phyloP scores from a whole-genome alignment of 2,113 vertebrate genomes.

The Bubo blakistoni region DNA sequence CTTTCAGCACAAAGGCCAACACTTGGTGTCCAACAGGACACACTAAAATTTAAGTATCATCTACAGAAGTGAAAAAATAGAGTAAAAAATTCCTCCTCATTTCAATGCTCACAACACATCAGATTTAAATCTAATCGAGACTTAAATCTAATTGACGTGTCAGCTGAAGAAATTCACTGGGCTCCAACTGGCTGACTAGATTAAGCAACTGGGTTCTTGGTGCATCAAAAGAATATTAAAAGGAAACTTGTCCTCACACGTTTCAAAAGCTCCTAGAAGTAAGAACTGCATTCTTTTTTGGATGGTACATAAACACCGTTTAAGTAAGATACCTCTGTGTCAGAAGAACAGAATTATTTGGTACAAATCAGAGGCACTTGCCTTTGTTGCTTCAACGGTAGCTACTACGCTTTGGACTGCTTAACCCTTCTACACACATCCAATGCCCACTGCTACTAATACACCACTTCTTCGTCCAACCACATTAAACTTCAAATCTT shows the following conservation, averaged over 20 bases:
- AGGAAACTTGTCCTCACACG: not conserved
- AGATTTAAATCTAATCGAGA: not conserved
- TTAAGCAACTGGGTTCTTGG: not conserved
- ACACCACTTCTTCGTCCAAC: not conserved
- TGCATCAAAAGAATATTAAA: not conserved
- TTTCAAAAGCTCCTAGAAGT: not conserved
- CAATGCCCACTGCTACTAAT: not conserved
- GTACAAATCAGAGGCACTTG: constrained; percentile 57
- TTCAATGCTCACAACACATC: not conserved
- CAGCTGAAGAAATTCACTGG: not conserved
- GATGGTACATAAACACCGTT: not conserved
- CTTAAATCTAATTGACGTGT: not conserved
- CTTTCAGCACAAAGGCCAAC: not conserved
- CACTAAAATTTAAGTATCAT: not conserved
- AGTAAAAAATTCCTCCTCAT: not conserved
- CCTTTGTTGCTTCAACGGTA: constrained; percentile 42
- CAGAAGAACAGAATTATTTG: constrained; percentile 10
- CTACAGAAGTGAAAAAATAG: not conserved
- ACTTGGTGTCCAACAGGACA: not conserved
- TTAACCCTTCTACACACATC: not conserved
- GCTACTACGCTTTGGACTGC: not conserved
- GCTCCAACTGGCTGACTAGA: not conserved
- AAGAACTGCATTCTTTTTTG: not conserved
- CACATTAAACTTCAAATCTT: not conserved
- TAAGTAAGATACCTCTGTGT: not conserved